Base-by-base conservation (phyloP, 2,797 vertebrate species). In the Pangasius larnaudii region DNA sequence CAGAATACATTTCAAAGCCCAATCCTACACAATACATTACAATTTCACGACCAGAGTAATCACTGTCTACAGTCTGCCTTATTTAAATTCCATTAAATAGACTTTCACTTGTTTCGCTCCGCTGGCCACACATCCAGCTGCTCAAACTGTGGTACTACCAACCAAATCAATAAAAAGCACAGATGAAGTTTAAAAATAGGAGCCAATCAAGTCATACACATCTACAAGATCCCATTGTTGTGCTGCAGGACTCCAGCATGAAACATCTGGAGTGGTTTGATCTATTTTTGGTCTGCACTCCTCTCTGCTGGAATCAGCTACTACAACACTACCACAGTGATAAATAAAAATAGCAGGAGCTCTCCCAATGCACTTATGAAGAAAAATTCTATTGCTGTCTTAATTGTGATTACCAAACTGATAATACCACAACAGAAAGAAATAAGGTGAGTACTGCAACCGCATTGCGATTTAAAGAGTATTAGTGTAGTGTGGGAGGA, bases 161-260 rank as follows among this genome's bases (percentile, higher is more conserved):
- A 63, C 18, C 46, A 77, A 69, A 75, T 82, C 88, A 74, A 86
- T 89, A 83, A 65, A 80, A 61, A 83, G 42, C 58, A 77, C 49
- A 33, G 56, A 30, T 22, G 14, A 56, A 65, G 2, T 53, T 33
- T 89, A 89, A 84, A 89, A 83, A 86, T 77, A 89, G 88, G 79
- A 86, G 8, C 79, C 59, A 86, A 75, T 86, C 59, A 67, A 86
- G 58, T 56, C 71, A 22, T 85, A 51, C 22, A 51, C 5, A 18
- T 56, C 39, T 71, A 80, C 65, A 80, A 81, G 63, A 85, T 59
- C 75, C 56, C 78, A 46, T 69, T 88, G 75, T 85, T 79, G 33
- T 85, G 61, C 82, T 78, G 82, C 74, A 46, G 75, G 74, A 75
- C 51, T 33, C n/a, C 36, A 16, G 58, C 46, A 63, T 72, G 30